Evolutionary conservation across 2,113 vertebrate genomes (phyloP).

Genomic region (Smithornis capensis): DNA sequence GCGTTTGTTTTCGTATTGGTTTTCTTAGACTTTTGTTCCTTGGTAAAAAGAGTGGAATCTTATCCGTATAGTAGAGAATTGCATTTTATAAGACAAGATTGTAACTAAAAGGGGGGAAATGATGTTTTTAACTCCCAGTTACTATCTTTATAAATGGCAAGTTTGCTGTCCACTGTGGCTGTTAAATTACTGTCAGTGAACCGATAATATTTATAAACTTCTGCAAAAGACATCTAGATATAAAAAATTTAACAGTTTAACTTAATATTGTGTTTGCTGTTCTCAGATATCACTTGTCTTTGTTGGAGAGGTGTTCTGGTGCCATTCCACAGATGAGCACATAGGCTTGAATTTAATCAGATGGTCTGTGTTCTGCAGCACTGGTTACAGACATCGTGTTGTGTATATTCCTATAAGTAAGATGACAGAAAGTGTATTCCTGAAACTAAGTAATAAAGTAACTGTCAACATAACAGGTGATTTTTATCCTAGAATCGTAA

Average conservation of each 20-base stretch:
- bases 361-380: neutral
- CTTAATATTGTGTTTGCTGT: neutral
- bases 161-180: neutral
- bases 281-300: neutral
- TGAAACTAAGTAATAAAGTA: neutral
- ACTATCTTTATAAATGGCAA: neutral
- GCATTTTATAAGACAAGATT: neutral
- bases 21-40: neutral
- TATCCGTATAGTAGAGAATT: neutral
- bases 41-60: neutral
- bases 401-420: neutral
- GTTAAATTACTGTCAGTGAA: neutral
- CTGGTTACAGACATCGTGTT: neutral
- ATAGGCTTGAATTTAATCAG: neutral
- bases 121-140: neutral
- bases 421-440: neutral
- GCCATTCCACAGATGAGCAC: neutral
- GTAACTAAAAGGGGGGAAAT: neutral
- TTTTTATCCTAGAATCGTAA: neutral
- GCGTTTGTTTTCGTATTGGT: neutral
- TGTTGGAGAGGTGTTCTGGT: neutral
- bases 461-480: neutral
- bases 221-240: neutral
- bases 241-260: neutral
- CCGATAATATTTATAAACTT: neutral